phyloP scores from a whole-genome alignment of 2,797 vertebrate genomes.

The Xenentodon cancila region DNA sequence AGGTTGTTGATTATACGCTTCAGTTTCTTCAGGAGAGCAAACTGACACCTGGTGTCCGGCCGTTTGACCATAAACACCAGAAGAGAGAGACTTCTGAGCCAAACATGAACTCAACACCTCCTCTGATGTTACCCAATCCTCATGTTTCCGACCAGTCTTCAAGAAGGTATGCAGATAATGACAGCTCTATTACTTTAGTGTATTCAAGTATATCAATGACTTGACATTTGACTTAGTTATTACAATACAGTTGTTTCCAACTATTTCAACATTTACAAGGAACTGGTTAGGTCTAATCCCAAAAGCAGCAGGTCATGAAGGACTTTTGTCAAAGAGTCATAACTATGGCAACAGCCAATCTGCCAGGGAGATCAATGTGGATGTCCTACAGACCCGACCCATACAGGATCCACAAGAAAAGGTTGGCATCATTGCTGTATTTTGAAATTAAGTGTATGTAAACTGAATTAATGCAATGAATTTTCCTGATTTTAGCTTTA shows the following conservation, averaged over 20 bases:
- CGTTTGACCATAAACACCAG: conserved; percentile 74
- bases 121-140: conserved; percentile 74
- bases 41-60: conserved; percentile 53
- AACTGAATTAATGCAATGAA: not conserved
- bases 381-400: conserved; percentile 17
- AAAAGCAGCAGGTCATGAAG: conserved; percentile 27
- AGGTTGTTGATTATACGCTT: conserved; percentile 6
- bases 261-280: conserved; percentile 36
- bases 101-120: conserved; percentile 67
- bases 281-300: conserved; percentile 19
- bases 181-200: not conserved
- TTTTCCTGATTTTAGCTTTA: not conserved
- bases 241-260: not conserved
- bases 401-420: conserved; percentile 32
- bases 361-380: conserved; percentile 30
- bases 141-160: conserved; percentile 67
- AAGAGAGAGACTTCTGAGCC: conserved; percentile 73
- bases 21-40: conserved; percentile 68
- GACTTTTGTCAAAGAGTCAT: conserved; percentile 36
- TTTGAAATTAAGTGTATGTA: not conserved
- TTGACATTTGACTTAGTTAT: no score
- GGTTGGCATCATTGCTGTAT: conserved; percentile 31
- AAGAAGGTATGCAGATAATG: conserved; percentile 69
- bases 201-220: no score
- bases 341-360: conserved; percentile 55